Percentiles rank a stretch among this genome's conserved stretches.
Conservation (phyloP, 1,140 invertebrate genomes). For the Acromyrmex echinatior region DNA sequence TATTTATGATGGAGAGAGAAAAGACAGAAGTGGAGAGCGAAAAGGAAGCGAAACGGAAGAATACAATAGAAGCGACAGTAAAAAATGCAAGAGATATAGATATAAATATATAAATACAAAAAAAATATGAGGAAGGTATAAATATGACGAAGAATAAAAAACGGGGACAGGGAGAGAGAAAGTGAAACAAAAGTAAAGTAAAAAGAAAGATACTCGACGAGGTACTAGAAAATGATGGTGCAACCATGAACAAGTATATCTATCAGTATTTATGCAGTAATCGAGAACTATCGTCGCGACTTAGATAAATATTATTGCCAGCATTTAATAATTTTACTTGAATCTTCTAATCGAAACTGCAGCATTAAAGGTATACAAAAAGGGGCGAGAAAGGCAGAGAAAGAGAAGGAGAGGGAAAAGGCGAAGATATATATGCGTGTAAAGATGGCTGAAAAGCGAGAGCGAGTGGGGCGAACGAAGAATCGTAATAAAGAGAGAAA, state of each 20-base stretch:
- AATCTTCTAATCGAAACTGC: conserved; percentile 61
- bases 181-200: conserved; percentile 39
- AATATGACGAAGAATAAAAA: conserved; percentile 63
- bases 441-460: conserved; percentile 32
- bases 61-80: not conserved
- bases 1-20: conserved; percentile 55
- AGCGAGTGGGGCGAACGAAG: conserved; percentile 40
- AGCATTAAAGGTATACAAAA: conserved; percentile 57
- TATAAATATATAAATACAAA: conserved; percentile 69
- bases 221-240: conserved; percentile 23
- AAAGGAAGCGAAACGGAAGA: not conserved
- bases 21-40: not conserved
- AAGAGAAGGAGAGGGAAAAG: conserved; percentile 1
- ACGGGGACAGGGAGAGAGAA: conserved; percentile 32
- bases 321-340: conserved; percentile 52
- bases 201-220: conserved; percentile 2
- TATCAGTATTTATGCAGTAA: conserved; percentile 78
- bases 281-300: conserved; percentile 60
- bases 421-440: conserved; percentile 53
- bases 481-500: conserved; percentile 58
- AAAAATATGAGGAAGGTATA: conserved; percentile 51
- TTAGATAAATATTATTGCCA: conserved; percentile 67
- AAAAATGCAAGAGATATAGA: conserved; percentile 26
- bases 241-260: conserved; percentile 66
- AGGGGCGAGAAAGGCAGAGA: not conserved